Evolutionary conservation across 2,888 invertebrate genomes (phyloP).

Genomic region (Protonemura montana): DNA sequence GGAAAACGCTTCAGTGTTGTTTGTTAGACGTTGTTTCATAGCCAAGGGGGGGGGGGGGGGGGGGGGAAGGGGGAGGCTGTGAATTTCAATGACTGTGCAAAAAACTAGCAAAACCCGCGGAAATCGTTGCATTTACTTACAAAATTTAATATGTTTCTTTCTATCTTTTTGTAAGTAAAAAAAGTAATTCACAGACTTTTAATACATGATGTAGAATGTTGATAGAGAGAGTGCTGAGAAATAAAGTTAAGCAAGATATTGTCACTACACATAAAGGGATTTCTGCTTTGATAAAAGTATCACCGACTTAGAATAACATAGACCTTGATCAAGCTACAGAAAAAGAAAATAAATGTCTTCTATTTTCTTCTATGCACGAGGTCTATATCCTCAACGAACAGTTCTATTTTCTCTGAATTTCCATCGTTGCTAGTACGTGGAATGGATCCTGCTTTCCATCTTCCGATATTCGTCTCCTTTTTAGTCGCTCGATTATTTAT

Average conservation of each 20-base stretch:
- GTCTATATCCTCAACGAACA: not conserved
- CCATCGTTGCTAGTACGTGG: not conserved
- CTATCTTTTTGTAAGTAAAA: too few relatives aligned
- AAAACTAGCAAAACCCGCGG: not conserved
- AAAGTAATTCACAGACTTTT: too few relatives aligned
- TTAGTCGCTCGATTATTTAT: conserved; percentile 33
- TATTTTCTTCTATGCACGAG: not conserved
- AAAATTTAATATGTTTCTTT: too few relatives aligned
- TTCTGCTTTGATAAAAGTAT: not conserved
- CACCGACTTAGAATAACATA: not conserved
- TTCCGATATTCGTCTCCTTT: conserved; percentile 38
- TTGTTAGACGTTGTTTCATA: not conserved
- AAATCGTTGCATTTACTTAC: too few relatives aligned
- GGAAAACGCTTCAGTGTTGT: not conserved
- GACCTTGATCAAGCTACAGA: not conserved
- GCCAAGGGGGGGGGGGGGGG: not conserved
- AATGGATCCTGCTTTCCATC: conserved; percentile 32
- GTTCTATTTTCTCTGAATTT: conserved; percentile 28
- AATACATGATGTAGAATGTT: not conserved
- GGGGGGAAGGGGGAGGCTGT: too few relatives aligned
- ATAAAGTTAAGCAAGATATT: not conserved
- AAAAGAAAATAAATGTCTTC: not conserved
- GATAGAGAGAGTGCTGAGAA: not conserved
- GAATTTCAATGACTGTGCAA: not conserved
- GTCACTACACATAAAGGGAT: not conserved